phyloP scores from a whole-genome alignment of 2,797 vertebrate genomes.

The Anomalospiza imberbis region DNA sequence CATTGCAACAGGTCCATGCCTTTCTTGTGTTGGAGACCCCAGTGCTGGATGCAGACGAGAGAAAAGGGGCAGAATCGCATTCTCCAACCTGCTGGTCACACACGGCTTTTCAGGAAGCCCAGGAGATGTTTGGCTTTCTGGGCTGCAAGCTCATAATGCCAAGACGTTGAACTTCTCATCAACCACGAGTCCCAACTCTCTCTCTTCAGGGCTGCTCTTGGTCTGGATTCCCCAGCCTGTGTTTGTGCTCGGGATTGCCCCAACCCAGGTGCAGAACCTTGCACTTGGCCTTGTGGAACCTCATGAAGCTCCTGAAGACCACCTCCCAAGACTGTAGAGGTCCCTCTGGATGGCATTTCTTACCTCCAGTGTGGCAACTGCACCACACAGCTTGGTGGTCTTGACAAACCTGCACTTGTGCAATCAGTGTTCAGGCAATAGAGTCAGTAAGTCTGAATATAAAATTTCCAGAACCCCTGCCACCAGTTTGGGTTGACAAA shows the following conservation, averaged over 20 bases:
- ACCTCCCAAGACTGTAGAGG: neutral
- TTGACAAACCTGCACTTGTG: neutral
- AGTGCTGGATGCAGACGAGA: neutral
- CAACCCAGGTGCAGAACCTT: neutral
- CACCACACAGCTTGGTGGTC: neutral
- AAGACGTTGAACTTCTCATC: neutral
- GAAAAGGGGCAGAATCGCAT: neutral
- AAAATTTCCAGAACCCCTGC: neutral
- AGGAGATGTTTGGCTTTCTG: neutral
- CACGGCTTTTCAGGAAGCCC: neutral
- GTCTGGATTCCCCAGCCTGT: neutral
- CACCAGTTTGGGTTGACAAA: neutral
- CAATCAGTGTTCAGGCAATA: neutral
- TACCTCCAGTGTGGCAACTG: neutral
- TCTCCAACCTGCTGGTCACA: neutral
- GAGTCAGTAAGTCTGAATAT: neutral
- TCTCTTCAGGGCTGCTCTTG: neutral
- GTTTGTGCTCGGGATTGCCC: neutral
- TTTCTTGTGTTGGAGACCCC: neutral
- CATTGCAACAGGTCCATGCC: neutral
- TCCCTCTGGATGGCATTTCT: neutral
- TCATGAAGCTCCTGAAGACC: neutral
- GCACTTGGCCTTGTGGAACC: neutral
- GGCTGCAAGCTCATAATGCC: neutral
- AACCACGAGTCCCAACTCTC: rapidly evolving